Evolutionary conservation across 2,888 invertebrate species (phyloP).

Genomic region (Cephus rjabovi): DNA sequence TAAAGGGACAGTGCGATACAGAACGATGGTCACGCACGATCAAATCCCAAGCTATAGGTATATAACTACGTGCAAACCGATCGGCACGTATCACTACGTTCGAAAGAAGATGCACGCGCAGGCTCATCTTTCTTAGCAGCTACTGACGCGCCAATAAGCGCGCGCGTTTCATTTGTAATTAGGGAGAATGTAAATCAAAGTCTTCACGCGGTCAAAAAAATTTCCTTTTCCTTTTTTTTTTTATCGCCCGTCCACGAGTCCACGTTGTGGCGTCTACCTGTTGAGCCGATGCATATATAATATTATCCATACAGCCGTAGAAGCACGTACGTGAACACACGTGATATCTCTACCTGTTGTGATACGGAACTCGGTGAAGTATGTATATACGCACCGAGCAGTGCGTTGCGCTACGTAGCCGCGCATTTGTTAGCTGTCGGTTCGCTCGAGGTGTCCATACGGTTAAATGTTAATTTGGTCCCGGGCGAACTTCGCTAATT

Average conservation of each 20-base stretch:
- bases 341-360: conserved; percentile 27
- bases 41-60: neutral
- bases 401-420: conserved; percentile 14
- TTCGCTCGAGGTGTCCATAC: conserved; percentile 47
- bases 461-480: conserved; percentile 60
- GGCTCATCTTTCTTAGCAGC: conserved; percentile 51
- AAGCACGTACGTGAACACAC: neutral
- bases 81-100: neutral
- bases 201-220: conserved; percentile 26
- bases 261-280: neutral
- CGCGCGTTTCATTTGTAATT: conserved; percentile 62
- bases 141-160: conserved; percentile 60
- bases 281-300: neutral
- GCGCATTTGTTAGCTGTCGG: conserved; percentile 53
- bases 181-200: conserved; percentile 63
- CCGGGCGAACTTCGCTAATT: conserved; percentile 54
- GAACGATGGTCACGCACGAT: neutral
- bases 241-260: neutral
- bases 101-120: conserved; percentile 10
- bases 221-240: conserved; percentile 18
- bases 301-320: neutral
- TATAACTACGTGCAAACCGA: neutral
- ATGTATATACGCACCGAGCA: conserved; percentile 17
- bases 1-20: neutral
- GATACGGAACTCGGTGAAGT: conserved; percentile 19